Evolutionary conservation across 2,113 vertebrate genomes (phyloP).

Genomic region (Orientallactaga bullata): DNA sequence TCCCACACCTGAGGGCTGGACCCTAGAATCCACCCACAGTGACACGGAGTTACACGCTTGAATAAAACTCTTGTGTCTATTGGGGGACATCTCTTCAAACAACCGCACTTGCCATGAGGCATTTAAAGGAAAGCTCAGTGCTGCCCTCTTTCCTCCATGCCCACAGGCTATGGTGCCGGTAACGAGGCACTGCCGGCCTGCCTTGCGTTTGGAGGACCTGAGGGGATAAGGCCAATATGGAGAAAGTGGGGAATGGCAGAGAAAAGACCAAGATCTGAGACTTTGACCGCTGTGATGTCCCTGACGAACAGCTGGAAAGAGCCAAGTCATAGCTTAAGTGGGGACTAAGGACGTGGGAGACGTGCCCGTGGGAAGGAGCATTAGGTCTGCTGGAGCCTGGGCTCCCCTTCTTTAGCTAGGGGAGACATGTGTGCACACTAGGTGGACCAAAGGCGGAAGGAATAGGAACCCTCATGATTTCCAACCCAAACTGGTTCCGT

Average conservation of each 20-base stretch:
- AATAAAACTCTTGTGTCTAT: too few relatives aligned
- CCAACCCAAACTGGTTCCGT: background rate
- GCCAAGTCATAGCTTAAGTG: background rate
- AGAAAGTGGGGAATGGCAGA: background rate
- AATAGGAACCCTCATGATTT: background rate
- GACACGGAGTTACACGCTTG: too few relatives aligned
- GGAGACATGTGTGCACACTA: rapidly evolving
- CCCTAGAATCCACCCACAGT: too few relatives aligned
- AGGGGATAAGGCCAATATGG: background rate
- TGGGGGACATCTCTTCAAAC: too few relatives aligned
- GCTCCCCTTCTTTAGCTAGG: background rate
- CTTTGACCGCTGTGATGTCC: background rate
- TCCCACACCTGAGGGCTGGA: too few relatives aligned
- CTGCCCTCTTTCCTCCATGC: background rate
- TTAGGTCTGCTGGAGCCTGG: background rate
- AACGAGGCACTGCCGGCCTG: background rate
- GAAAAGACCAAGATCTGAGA: background rate
- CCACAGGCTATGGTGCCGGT: too few relatives aligned
- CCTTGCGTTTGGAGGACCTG: background rate
- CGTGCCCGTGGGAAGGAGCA: background rate
- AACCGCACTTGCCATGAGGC: background rate
- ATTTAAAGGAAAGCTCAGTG: background rate
- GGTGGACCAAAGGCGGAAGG: background rate
- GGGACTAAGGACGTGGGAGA: background rate
- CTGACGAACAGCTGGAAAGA: background rate